These are phyloP conservation scores for Trichogramma evanescens DNA, from an alignment of 2,888 invertebrate genomes.

Conservation along the genomic window DNA sequence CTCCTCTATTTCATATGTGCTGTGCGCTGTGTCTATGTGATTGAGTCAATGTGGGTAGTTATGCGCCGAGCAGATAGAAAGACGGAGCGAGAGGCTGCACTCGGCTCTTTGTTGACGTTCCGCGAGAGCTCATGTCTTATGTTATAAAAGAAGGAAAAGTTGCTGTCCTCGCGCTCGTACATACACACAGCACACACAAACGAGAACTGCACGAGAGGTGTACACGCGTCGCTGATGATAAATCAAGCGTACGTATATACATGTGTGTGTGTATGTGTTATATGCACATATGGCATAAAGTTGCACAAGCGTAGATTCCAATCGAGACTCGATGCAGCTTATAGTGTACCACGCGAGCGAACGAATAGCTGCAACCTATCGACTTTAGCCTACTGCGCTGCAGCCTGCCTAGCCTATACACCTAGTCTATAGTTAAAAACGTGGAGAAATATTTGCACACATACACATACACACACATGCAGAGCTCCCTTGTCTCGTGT, in stretches of 20 bases:
- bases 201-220: neutral
- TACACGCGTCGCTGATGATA: conserved; percentile 11
- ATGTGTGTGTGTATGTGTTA: neutral
- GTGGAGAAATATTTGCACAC: too few relatives aligned
- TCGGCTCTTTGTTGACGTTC: conserved; percentile 1
- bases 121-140: too few relatives aligned
- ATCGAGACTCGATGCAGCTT: neutral
- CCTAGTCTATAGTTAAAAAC: too few relatives aligned
- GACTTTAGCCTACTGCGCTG: too few relatives aligned
- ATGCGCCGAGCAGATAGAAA: neutral
- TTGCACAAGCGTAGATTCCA: conserved; percentile 4
- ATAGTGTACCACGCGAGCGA: too few relatives aligned
- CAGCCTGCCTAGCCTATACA: too few relatives aligned
- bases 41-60: too few relatives aligned
- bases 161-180: conserved; percentile 13
- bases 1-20: too few relatives aligned
- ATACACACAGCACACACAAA: neutral
- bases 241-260: conserved; percentile 12
- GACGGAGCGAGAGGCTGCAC: neutral
- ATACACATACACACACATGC: too few relatives aligned
- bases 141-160: conserved; percentile 11
- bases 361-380: too few relatives aligned
- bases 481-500: too few relatives aligned
- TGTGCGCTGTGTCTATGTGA: too few relatives aligned
- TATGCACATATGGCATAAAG: neutral